Percentiles rank a stretch among this genome's conserved stretches.
Evolutionary conservation across 1,140 invertebrate genomes (phyloP).

Genomic region (Maconellicoccus hirsutus): DNA sequence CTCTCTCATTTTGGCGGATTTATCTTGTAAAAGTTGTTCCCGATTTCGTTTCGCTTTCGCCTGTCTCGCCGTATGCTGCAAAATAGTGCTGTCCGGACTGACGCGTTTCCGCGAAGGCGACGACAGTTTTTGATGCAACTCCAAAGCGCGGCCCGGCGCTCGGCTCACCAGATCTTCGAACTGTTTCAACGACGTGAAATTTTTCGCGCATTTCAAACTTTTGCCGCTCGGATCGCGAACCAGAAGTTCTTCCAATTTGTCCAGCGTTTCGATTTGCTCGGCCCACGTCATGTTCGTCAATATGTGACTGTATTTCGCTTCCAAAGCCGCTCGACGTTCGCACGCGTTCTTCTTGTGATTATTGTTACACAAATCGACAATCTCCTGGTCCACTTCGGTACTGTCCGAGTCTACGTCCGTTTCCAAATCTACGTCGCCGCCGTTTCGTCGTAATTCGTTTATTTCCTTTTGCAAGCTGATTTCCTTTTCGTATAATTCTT

Average conservation of each 20-base stretch:
- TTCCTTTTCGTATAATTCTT: conserved; percentile 64
- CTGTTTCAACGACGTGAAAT: conserved; percentile 61
- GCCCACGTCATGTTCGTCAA: conserved; percentile 27
- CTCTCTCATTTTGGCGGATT: conserved; percentile 71
- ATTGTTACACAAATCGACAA: neutral
- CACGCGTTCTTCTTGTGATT: neutral
- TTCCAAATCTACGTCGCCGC: neutral
- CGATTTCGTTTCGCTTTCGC: conserved; percentile 67
- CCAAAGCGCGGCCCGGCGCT: conserved; percentile 76
- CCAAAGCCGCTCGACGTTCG: neutral
- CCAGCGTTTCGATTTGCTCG: conserved; percentile 29
- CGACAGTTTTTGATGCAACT: conserved; percentile 85
- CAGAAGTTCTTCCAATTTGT: conserved; percentile 28
- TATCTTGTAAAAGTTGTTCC: conserved; percentile 66
- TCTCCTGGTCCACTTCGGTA: neutral
- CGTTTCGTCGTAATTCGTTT: conserved; percentile 53
- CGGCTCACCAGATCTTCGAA: conserved; percentile 63
- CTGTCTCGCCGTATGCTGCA: conserved; percentile 61
- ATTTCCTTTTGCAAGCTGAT: conserved; percentile 69
- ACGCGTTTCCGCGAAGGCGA: conserved; percentile 76
- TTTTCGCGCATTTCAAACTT: conserved; percentile 62
- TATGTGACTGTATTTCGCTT: neutral
- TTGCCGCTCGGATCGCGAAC: conserved; percentile 25
- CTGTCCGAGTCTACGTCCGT: neutral
- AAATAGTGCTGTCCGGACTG: conserved; percentile 55